Evolutionary conservation across 2,888 invertebrate species (phyloP), one percentile per base, ranked within the genome.

Genomic region (Calameuta idolon): DNA sequence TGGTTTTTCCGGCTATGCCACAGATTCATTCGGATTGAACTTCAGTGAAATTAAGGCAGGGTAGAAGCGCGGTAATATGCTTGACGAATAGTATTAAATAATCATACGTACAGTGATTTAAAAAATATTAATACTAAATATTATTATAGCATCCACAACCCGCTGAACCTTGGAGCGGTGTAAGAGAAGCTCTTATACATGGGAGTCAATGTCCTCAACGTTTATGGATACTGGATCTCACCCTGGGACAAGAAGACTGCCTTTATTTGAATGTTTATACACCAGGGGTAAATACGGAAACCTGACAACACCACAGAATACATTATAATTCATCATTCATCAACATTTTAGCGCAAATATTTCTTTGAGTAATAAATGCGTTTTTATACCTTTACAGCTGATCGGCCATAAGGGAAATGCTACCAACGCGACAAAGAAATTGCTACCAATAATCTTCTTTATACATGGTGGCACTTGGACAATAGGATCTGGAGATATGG

Each of bases 401-500:
- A 23, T 2, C 2, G 55, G 1, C 5, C 5, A 23, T 55, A 23
- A 55, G 15, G 23, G 1, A 9, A 55, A 55, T 55, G 23, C 5
- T 23, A 55, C 4, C 23, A 23, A 23, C 23, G 23, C 9, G 2
- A 23, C 23, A 55, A 23, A 23, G 9, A 9, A 55, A 55, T 69
- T 79, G 4, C 11, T 79, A 15, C 79, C 79, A n/a, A 69, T 79
- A 37, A 73, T 79, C 34, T 69, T 79, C 69, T 79, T 79, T 74
- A 79, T 79, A 34, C 79, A 79, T 34, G 79, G 79, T 74, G 79
- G 79, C 15, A 35, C 76, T 40, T 79, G 74, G 74, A 69, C 69
- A 30, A 31, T 79, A n/a, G 79, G 79, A 33, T 76, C 79, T n/a
- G 79, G 79, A 23, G 79, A 79, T 37, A 79, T 79, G 79, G 79